These are phyloP conservation scores for Pristis pectinata DNA, from an alignment of 2,797 vertebrate genomes.

Conservation along the genomic window DNA sequence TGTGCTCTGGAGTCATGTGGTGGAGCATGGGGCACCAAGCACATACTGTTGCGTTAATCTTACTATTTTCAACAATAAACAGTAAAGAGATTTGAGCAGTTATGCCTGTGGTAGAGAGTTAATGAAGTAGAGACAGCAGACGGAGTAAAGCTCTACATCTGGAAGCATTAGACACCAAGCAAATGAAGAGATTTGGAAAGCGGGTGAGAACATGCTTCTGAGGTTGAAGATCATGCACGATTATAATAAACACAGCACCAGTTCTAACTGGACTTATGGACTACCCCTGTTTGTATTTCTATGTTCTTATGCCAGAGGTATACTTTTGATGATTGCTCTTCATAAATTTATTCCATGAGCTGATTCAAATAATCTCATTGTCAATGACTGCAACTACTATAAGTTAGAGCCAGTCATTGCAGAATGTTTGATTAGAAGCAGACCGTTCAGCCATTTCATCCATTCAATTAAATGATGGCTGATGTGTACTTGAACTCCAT, in stretches of 20 bases:
- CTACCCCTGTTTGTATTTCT: too few species aligned
- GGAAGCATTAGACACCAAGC: not conserved
- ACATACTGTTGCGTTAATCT: not conserved
- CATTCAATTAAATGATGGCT: not conserved
- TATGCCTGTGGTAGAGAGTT: not conserved
- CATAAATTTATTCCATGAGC: not conserved
- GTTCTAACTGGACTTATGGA: too few species aligned
- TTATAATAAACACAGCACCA: too few species aligned
- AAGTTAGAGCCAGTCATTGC: not conserved
- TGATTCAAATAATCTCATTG: not conserved
- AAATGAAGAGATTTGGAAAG: not conserved
- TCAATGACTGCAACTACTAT: not conserved
- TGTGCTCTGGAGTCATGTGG: not conserved
- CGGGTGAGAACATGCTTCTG: too few species aligned
- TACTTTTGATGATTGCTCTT: not conserved
- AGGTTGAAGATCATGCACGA: too few species aligned
- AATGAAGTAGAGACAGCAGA: not conserved
- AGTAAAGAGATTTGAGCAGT: not conserved
- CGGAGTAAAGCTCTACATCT: not conserved
- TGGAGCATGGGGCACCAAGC: not conserved
- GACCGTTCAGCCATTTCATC: not conserved
- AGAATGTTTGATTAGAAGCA: not conserved
- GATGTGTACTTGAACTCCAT: not conserved
- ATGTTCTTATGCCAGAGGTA: not conserved
- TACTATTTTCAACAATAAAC: not conserved